Conservation (phyloP, 2,113 vertebrate genomes). For the Machaerirhynchus nigripectus region DNA sequence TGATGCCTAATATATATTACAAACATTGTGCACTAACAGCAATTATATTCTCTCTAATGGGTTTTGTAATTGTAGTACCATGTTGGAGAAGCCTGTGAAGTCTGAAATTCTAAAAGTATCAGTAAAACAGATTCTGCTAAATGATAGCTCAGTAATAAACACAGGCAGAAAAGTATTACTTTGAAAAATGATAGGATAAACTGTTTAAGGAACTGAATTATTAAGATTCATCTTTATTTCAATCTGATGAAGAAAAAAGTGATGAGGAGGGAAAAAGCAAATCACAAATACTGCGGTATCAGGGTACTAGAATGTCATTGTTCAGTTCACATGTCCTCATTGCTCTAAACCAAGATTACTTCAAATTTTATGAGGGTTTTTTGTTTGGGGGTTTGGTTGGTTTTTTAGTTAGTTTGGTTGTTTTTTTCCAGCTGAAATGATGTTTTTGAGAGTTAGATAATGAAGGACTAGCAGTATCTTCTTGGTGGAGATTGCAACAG, state of each 20-base stretch:
- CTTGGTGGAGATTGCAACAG: neutral
- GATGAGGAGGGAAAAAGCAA: neutral
- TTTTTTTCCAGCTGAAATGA: neutral
- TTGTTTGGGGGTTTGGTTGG: neutral
- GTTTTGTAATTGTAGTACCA: constrained; percentile 44
- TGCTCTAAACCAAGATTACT: neutral
- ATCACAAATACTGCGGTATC: neutral
- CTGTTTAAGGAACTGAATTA: constrained; percentile 8
- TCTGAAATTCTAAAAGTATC: constrained; percentile 38
- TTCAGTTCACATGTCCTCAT: neutral
- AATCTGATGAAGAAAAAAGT: neutral
- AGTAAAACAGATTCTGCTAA: neutral
- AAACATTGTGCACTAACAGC: constrained; percentile 34
- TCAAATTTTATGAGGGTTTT: neutral
- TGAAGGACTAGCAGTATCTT: neutral
- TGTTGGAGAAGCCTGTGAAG: neutral
- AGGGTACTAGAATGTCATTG: neutral
- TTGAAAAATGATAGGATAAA: constrained; percentile 7
- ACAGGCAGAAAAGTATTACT: neutral
- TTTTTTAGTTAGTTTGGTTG: neutral
- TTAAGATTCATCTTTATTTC: constrained; percentile 41
- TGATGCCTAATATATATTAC: constrained; percentile 31
- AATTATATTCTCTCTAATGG: constrained; percentile 67
- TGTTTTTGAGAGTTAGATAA: neutral
- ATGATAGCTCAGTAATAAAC: constrained; percentile 27